phyloP scores from a whole-genome alignment of 2,113 vertebrate genomes.

The Osmerus eperlanus region DNA sequence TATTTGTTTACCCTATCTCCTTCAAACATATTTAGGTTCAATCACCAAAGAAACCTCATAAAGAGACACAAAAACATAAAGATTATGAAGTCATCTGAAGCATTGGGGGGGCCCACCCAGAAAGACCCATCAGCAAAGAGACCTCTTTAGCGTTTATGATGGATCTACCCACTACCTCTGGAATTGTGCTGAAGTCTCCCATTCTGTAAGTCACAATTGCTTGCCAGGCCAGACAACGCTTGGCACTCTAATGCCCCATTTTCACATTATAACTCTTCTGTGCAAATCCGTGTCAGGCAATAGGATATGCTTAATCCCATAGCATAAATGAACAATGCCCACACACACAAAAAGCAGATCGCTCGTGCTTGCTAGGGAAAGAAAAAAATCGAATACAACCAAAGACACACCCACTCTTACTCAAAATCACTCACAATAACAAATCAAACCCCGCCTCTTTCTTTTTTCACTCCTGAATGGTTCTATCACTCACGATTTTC shows the following conservation, averaged over 20 bases:
- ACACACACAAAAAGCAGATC: slow-evolving; percentile 53
- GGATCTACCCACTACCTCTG: slow-evolving; percentile 6
- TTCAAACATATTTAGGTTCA: slow-evolving; percentile 14
- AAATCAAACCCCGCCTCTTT: slow-evolving; percentile 31
- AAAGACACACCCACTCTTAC: slow-evolving; percentile 7
- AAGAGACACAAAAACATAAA: slow-evolving; percentile 13
- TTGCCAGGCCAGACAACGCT: slow-evolving; percentile 77
- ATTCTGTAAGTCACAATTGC: slow-evolving; percentile 57
- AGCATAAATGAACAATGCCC: slow-evolving; percentile 62
- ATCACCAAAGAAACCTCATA: slow-evolving; percentile 26
- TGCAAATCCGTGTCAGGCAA: slow-evolving; percentile 92
- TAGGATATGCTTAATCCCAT: slow-evolving; percentile 80
- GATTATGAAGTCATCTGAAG: not conserved
- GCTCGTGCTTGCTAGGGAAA: slow-evolving; percentile 53
- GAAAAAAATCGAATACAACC: slow-evolving; percentile 4
- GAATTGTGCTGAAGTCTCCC: slow-evolving; percentile 45
- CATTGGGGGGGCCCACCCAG: not conserved
- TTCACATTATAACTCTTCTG: slow-evolving; percentile 86
- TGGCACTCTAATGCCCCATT: slow-evolving; percentile 87
- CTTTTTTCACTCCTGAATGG: slow-evolving; percentile 32
- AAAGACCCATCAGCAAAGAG: not conserved
- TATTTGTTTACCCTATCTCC: slow-evolving; percentile 15
- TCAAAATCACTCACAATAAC: slow-evolving; percentile 4
- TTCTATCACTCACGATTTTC: slow-evolving; percentile 36
- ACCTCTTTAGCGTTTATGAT: not conserved